Base-by-base conservation (phyloP, 1,140 invertebrate genomes). In the Bombus waltoni region DNA sequence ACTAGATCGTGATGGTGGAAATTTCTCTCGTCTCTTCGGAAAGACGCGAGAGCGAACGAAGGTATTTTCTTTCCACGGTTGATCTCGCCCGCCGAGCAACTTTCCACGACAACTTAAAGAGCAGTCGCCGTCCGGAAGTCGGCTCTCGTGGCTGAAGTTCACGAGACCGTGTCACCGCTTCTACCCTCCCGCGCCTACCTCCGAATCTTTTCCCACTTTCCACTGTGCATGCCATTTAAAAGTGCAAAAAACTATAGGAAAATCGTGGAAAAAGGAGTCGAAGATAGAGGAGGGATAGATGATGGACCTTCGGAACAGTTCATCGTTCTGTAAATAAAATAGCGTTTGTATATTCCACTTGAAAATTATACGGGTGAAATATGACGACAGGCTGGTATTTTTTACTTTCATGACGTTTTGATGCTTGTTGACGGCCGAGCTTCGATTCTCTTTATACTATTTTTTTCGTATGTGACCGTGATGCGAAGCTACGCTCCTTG, bases 71-170 rank as follows among this genome's bases (percentile, higher is more conserved):
- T 38, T 38, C 15, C n/a, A 53, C 35, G 44, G 59, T 85, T 82
- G 87, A 88, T 85, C 77, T 53, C 59, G 28, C 28, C 18, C 5
- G 59, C 42, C 68, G 79, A 47, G 53, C 66, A 89, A 88, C 57
- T 88, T 88, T 88, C 40, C 77, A 22, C 86, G 15, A 66, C 32
- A 42, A 47, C 70, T 59, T 71, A 59, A 71, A 71, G 87, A 80
- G 70, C 76, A 86, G 44, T 87, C 81, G 65, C 81, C 47, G 35
- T 9, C 72, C 77, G 85, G 68, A 90, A 89, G 88, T 89, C 87
- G 80, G 15, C 65, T 47, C 66, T 81, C 47, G 65, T 70, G 87
- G 75, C 9, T 78, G 71, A 89, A 89, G 87, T 86, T 86, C 84
- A 75, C 32, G 65, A 76, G 75, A 82, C 73, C 53, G 57, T 53